phyloP scores from a whole-genome alignment of 2,797 vertebrate species.

The Pipistrellus kuhlii region DNA sequence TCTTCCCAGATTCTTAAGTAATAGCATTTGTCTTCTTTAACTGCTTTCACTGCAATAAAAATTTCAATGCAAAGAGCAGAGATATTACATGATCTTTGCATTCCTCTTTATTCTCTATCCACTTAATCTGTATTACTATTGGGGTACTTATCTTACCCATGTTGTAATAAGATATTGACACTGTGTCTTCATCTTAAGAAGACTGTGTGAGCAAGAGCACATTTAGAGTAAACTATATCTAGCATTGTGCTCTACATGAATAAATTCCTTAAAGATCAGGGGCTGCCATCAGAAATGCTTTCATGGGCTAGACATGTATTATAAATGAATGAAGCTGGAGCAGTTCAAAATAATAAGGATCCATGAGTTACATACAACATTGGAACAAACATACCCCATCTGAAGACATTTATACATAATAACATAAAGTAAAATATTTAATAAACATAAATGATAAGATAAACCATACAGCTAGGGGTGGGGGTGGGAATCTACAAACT shows the following conservation, averaged over 20 bases:
- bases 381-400: neutral
- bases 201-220: neutral
- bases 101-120: conserved; percentile 33
- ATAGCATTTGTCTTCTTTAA: conserved; percentile 56
- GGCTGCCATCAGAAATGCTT: neutral
- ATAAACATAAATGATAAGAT: neutral
- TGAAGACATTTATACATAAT: conserved; percentile 1
- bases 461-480: neutral
- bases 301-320: neutral
- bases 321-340: conserved; percentile 38
- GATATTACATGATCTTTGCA: neutral
- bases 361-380: neutral
- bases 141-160: neutral
- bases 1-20: conserved; percentile 56
- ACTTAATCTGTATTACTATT: conserved; percentile 32
- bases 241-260: neutral
- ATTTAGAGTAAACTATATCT: neutral
- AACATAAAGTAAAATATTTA: neutral
- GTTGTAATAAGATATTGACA: neutral
- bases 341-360: conserved; percentile 7
- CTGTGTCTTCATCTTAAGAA: neutral
- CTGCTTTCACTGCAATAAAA: conserved; percentile 38
- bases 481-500: neutral
- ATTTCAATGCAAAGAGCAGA: conserved; percentile 5
- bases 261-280: neutral